A percentile compares a stretch with the other conserved stretches of the same genome.
These are phyloP conservation scores for Parazoanthus atlanticus DNA, from an alignment of 92 coral and sea anemone species.

Conservation along the genomic window DNA sequence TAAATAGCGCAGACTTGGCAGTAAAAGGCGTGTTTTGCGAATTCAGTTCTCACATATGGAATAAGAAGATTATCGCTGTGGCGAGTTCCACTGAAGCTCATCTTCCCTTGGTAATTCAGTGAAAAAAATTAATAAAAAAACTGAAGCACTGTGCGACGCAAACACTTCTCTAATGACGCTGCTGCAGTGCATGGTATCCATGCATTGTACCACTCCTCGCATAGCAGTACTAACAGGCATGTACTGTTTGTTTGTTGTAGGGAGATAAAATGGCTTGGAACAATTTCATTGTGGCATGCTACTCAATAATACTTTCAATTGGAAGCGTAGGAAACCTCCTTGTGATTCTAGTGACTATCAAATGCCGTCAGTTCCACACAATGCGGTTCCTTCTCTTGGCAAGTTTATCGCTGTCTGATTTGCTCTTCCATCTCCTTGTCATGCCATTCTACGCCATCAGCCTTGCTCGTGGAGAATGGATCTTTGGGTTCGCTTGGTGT, in stretches of 20 bases:
- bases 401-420: conserved; percentile 26
- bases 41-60: no score
- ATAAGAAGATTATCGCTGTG: no score
- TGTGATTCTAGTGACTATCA: conserved; percentile 9
- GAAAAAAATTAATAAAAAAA: no score
- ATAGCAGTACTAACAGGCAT: background rate
- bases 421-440: conserved; percentile 4
- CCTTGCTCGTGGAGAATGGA: conserved; percentile 15
- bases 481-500: conserved; percentile 22
- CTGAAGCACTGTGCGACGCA: no score
- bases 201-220: no score
- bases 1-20: no score
- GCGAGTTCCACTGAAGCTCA: no score
- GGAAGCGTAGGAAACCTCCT: conserved; percentile 9
- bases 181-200: no score
- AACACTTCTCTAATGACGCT: no score
- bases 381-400: conserved; percentile 19
- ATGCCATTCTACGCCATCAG: conserved; percentile 22
- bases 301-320: background rate
- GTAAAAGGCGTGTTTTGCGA: no score
- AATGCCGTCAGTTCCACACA: background rate
- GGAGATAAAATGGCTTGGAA: background rate
- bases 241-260: background rate
- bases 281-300: background rate
- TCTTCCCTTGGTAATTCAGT: no score